These are phyloP conservation scores for Daboia siamensis DNA, from an alignment of 2,113 vertebrate genomes.

Conservation along the genomic window DNA sequence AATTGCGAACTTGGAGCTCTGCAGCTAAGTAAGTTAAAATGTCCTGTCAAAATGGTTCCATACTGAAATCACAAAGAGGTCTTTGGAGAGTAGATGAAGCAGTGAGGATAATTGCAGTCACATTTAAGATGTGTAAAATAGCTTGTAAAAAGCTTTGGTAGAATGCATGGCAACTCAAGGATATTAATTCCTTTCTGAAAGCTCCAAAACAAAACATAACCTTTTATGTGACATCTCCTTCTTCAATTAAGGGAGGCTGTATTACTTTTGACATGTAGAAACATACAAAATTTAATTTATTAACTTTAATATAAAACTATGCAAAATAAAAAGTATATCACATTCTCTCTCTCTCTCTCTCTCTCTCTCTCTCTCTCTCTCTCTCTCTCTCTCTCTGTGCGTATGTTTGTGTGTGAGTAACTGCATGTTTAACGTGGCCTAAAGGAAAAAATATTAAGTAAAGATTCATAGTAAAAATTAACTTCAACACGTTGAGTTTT, in stretches of 20 bases:
- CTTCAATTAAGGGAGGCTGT: background rate
- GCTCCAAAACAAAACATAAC: slow-evolving; percentile 9
- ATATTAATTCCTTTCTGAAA: slow-evolving; percentile 25
- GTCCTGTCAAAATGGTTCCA: slow-evolving; percentile 42
- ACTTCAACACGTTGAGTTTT: background rate
- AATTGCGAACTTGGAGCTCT: slow-evolving; percentile 24
- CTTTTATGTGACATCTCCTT: background rate
- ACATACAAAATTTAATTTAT: background rate
- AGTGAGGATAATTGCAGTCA: slow-evolving; percentile 65
- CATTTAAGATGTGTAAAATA: slow-evolving; percentile 59
- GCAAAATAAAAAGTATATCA: accelerated
- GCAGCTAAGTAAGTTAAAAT: slow-evolving; percentile 48
- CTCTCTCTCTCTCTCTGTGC: background rate
- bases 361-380: no score
- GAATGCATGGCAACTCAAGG: slow-evolving; percentile 33
- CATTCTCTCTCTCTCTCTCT: background rate
- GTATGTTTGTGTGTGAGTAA: background rate
- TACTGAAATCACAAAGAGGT: slow-evolving; percentile 48
- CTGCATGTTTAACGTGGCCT: background rate
- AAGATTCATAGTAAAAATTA: background rate
- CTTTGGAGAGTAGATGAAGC: slow-evolving; percentile 48
- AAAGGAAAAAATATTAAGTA: background rate
- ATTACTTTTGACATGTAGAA: slow-evolving; percentile 1
- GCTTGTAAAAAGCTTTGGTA: slow-evolving; percentile 41
- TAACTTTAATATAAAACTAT: background rate